Evolutionary conservation across 1,140 invertebrate genomes (phyloP).

Genomic region (Apolygus lucorum): DNA sequence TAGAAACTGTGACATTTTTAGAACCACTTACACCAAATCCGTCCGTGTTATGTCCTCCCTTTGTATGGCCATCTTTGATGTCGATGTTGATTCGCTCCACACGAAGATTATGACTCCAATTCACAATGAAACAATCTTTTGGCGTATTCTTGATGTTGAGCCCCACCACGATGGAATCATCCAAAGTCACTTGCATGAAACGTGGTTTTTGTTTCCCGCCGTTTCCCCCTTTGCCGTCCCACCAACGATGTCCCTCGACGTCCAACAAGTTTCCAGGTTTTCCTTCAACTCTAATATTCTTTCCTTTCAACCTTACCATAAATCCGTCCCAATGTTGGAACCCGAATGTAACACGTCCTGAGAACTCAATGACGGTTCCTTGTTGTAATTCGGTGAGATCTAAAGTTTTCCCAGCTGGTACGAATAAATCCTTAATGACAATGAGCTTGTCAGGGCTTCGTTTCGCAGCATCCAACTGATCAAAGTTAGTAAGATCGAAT

Average conservation of each 20-base stretch:
- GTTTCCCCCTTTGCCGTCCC: background rate
- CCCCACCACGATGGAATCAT: background rate
- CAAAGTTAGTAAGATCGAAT: too few species aligned
- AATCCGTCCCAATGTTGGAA: background rate
- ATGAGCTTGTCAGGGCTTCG: too few species aligned
- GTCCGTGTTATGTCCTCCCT: background rate
- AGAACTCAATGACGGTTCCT: background rate
- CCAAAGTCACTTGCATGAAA: background rate
- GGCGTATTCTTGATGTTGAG: background rate
- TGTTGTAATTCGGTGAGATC: background rate
- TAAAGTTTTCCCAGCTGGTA: background rate
- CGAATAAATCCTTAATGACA: too few species aligned
- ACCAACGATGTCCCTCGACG: background rate
- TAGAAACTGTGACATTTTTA: background rate
- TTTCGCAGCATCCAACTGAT: too few species aligned
- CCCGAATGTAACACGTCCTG: background rate
- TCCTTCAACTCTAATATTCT: background rate
- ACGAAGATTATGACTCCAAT: background rate
- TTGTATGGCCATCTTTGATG: background rate
- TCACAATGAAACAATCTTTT: background rate
- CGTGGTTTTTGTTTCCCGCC: background rate
- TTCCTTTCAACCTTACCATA: background rate
- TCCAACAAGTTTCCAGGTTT: background rate
- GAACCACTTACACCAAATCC: background rate
- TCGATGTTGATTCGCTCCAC: background rate